Evolutionary conservation across 1,140 invertebrate genomes (phyloP).

Genomic region (Sitobion miscanthi): DNA sequence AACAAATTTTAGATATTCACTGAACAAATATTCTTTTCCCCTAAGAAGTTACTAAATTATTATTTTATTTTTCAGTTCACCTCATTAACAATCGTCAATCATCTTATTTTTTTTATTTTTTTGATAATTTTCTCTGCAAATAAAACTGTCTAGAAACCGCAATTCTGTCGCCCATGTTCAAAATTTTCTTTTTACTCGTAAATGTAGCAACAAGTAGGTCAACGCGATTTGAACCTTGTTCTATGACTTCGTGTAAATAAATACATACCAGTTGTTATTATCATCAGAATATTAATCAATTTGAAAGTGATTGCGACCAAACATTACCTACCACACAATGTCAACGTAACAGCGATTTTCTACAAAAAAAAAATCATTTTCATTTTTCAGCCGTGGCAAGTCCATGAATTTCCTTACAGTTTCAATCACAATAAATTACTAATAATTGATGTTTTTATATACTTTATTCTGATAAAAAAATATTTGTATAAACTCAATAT

Average conservation of each 20-base stretch:
- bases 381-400: slow-evolving; percentile 13
- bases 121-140: not conserved
- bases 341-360: not conserved
- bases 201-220: slow-evolving; percentile 7
- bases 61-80: not conserved
- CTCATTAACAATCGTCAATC: not conserved
- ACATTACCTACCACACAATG: slow-evolving; percentile 5
- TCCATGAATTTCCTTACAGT: not conserved
- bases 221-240: not conserved
- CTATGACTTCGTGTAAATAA: not conserved
- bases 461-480: not conserved
- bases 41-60: not conserved
- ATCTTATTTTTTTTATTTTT: not conserved
- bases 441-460: not conserved
- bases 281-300: slow-evolving; percentile 23
- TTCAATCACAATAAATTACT: not conserved
- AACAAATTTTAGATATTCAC: not conserved
- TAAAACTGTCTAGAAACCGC: slow-evolving; percentile 4
- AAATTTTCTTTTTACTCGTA: not conserved
- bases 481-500: not conserved
- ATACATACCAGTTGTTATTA: not conserved
- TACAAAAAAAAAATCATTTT: not conserved
- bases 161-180: not conserved
- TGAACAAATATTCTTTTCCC: not conserved
- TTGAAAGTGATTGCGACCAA: slow-evolving; percentile 20